Conservation (phyloP, 2,113 vertebrate genomes). For the human region GRCh38 chr15:49346501-49347000, state of each 20-base stretch:
- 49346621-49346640: neutral
- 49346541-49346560: neutral
- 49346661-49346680: neutral
- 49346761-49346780: neutral
- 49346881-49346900: neutral
- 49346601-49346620: neutral
- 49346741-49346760: neutral
- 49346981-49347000: neutral
- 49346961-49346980: neutral
- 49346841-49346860: neutral
- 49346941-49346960: neutral
- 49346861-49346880: neutral
- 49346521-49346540: neutral
- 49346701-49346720: neutral
- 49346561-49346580: neutral
- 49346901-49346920: neutral
- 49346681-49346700: neutral
- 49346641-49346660: neutral
- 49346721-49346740: neutral
- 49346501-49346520: neutral
- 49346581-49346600: neutral
- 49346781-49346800: neutral
- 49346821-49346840: neutral
- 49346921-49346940: neutral
- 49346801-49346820: neutral